Evolutionary conservation across 2,797 vertebrate genomes (phyloP).

Genomic region (Coendou prehensilis): DNA sequence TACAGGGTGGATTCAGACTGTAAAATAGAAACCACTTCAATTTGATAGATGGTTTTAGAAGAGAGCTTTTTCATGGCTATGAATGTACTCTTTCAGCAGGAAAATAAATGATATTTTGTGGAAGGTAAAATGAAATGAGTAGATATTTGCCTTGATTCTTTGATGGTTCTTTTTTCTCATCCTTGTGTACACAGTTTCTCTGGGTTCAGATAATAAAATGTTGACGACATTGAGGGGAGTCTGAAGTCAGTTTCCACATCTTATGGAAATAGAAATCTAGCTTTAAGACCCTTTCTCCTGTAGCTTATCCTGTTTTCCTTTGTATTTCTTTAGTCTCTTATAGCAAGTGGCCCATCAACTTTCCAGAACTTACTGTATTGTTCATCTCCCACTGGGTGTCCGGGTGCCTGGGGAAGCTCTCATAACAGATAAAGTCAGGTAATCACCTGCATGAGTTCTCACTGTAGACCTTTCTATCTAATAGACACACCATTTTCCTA

Average conservation of each 20-base stretch:
- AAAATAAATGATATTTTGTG: background rate
- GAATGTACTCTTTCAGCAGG: background rate
- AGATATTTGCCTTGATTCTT: background rate
- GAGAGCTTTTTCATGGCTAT: slow-evolving; percentile 3
- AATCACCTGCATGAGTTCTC: background rate
- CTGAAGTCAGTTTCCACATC: background rate
- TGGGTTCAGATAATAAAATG: background rate
- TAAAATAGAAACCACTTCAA: slow-evolving; percentile 73
- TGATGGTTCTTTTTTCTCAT: background rate
- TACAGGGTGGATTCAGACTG: slow-evolving; percentile 10
- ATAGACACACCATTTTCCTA: background rate
- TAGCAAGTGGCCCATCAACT: background rate
- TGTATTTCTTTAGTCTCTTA: background rate
- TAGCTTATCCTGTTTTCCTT: background rate
- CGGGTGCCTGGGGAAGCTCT: background rate
- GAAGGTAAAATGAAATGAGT: background rate
- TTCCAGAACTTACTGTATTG: background rate
- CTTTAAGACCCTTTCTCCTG: background rate
- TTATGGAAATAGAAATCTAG: slow-evolving; percentile 17
- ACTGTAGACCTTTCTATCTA: background rate
- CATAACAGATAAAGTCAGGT: background rate
- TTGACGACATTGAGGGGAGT: background rate
- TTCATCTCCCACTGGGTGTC: rapidly evolving
- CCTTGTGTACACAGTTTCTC: background rate
- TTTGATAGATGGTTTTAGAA: slow-evolving; percentile 52